These are phyloP conservation scores for Ranitomeya imitator DNA, from an alignment of 2,113 vertebrate species.

Conservation along the genomic window DNA sequence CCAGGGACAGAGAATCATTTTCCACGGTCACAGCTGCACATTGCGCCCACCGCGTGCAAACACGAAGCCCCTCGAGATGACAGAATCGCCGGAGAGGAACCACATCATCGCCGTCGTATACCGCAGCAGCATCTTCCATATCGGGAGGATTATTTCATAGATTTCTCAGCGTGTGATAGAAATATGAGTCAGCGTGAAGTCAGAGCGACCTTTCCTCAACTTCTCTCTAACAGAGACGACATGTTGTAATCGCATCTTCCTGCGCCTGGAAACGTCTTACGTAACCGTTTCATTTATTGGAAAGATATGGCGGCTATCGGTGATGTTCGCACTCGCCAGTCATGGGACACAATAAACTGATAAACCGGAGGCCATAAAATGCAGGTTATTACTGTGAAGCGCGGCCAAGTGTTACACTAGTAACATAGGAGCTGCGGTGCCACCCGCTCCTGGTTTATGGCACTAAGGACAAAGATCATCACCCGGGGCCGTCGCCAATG, in stretches of 20 bases:
- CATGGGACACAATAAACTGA: background rate
- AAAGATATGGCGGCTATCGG: background rate
- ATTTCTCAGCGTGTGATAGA: conserved; percentile 28
- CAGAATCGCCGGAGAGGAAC: background rate
- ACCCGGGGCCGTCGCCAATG: background rate
- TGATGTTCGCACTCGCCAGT: background rate
- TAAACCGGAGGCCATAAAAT: background rate
- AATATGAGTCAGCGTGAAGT: conserved; percentile 38
- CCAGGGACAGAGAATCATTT: conserved; percentile 23
- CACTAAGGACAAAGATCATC: background rate
- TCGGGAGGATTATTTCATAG: conserved; percentile 12
- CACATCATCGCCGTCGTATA: background rate
- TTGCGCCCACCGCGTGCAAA: background rate
- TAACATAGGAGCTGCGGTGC: background rate
- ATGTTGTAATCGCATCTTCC: background rate
- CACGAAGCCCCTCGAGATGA: background rate
- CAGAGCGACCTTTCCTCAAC: conserved; percentile 37
- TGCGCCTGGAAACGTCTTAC: background rate
- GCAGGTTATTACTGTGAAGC: background rate
- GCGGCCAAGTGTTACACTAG: background rate
- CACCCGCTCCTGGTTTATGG: background rate
- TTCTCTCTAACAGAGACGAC: background rate
- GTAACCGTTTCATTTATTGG: conserved; percentile 6
- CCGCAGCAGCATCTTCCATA: background rate
- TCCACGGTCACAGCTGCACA: background rate